Evolutionary conservation across 2,113 vertebrate genomes (phyloP), one percentile per base, ranked within the genome.

Genomic region (Oreochromis spilurus): DNA sequence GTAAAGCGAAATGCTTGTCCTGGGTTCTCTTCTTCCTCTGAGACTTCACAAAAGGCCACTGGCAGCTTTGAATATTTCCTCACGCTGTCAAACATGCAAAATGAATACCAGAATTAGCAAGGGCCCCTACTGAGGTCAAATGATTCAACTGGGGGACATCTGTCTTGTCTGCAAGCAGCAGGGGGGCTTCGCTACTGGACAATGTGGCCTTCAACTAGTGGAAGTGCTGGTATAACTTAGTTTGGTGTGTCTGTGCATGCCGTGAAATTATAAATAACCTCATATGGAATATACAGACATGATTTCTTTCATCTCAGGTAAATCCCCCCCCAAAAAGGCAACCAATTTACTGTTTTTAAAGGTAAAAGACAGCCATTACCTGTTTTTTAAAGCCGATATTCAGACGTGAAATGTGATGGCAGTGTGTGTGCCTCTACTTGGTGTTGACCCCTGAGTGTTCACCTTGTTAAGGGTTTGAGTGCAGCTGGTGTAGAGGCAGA

Each of bases 381-480:
- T 82, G 79, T 83, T 90, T 52, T 87, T 81, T 38, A 60, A 60
- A 60, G 57, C 88, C 81, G 62, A 88, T 87, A 81, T 87, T 91
- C 55, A 84, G 87, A 86, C 58, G 12, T 60, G 60, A 92, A 91
- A 82, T n/a, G 48, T 57, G 86, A 79, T 86, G 91, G 50, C 53
- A 81, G 19, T 72, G 84, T 78, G 86, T 85, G 88, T 16, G 83
- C 86, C 85, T 48, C 90, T 87, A 80, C 88, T 90, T 79, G 62
- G 85, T 31, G 84, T 55, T 94, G 94, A 95, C 95, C 94, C 91
- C 88, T 81, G 91, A 90, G 91, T 90, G 88, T 93, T 95, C 91
- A 92, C 93, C 94, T 93, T 91, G 91, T 95, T 93, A 93, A 95
- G 94, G 94, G 92, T 94, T 94, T 94, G 94, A 95, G 93, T 95